Base-by-base conservation (phyloP, 1,140 invertebrate genomes). In the Drosophila dunni region DNA sequence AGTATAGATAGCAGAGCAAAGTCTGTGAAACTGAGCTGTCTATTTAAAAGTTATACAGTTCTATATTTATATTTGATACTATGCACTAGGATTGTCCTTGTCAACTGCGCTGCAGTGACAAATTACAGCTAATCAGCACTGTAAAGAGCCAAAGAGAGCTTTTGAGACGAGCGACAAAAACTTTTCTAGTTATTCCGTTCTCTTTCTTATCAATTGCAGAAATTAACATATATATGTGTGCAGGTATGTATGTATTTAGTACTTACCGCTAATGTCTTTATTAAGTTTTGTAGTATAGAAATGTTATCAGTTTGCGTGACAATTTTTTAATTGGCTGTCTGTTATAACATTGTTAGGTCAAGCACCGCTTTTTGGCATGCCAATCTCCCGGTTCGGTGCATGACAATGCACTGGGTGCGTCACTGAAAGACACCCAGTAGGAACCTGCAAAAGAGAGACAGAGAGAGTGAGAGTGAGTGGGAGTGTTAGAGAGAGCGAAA, bases 331-430 rank as follows among this genome's bases (percentile, higher is more conserved):
- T 65, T 83, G 77, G 48, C 63, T 75, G 69, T 73, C 69, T 56
- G 65, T 80, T 77, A 73, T 77, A 77, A 88, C 79, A 80, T 75
- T 88, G 80, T 81, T 81, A 71, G 84, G 84, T 89, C 85, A 90
- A 89, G 78, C 80, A 88, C 84, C 84, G 84, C 62, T 75, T 88
- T 29, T 89, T 51, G 76, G 76, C 61, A 61, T 40, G 51, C 46
- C 50, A 75, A 73, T 78, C 82, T 79, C 48, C 48, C 62, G 36
- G 36, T 50, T 46, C 29, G 48, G 46, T 79, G 57, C 65, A 78
- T 78, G 56, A 62, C 56, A 66, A 75, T 75, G 72, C 66, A 75
- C 42, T 65, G 64, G 79, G 71, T 81, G 82, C 70, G 82, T 79
- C 75, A 82, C 40, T 29, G 34, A 38, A 54, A 61, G 76, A 66